Evolutionary conservation across 2,888 invertebrate species (phyloP).

Genomic region (Rotaria macrura): DNA sequence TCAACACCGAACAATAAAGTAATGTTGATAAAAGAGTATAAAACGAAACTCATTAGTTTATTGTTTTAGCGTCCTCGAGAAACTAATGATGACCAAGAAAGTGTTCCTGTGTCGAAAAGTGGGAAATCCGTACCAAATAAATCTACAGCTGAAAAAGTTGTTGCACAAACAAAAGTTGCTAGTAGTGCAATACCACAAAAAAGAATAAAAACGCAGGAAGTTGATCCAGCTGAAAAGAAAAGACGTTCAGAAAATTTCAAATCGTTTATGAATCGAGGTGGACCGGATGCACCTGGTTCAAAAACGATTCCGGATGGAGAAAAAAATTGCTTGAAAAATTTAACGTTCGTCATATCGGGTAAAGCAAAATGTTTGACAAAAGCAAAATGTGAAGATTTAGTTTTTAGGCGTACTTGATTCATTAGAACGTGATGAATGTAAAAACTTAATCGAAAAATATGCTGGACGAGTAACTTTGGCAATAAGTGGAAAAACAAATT

Average conservation of each 20-base stretch:
- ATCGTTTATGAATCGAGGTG: slow-evolving; percentile 26
- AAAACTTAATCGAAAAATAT: slow-evolving; percentile 63
- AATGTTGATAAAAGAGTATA: too few species aligned
- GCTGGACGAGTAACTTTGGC: slow-evolving; percentile 67
- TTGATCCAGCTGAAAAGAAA: neutral
- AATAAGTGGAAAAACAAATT: slow-evolving; percentile 69
- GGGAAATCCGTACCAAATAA: neutral
- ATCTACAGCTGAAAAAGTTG: neutral
- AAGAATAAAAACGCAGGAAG: neutral
- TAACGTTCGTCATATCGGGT: neutral
- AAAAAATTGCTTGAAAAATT: neutral
- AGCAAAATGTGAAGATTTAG: too few species aligned
- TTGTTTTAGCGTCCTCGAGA: neutral
- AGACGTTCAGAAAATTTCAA: neutral
- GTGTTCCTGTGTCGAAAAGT: neutral
- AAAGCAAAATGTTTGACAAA: too few species aligned
- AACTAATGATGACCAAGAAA: neutral
- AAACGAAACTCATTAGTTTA: neutral
- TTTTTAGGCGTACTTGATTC: slow-evolving; percentile 59
- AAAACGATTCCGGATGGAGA: slow-evolving; percentile 9
- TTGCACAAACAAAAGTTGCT: neutral
- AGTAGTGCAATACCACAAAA: neutral
- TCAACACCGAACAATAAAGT: neutral
- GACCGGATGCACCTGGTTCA: slow-evolving; percentile 23
- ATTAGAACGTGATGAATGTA: slow-evolving; percentile 69